phyloP scores from a whole-genome alignment of 2,888 invertebrate species.

The Sarcophaga subvicina region DNA sequence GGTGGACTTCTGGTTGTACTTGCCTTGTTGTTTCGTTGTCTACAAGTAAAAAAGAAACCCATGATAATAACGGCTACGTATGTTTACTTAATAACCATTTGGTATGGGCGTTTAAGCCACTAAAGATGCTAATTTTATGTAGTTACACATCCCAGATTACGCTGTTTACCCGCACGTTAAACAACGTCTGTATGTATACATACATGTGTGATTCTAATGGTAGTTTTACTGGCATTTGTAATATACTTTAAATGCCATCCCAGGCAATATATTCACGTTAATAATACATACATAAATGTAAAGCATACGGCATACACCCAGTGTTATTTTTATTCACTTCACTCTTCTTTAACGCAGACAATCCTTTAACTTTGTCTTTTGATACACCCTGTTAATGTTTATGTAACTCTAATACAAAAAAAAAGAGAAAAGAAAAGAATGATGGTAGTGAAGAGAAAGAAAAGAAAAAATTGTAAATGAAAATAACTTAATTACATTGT shows the following conservation, averaged over 20 bases:
- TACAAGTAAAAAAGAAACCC: background rate
- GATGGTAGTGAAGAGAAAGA: background rate
- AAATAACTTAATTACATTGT: conserved; percentile 70
- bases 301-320: too few relatives aligned
- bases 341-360: too few relatives aligned
- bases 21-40: conserved; percentile 4
- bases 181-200: too few relatives aligned
- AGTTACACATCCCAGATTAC: conserved; percentile 67
- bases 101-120: conserved; percentile 63
- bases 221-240: conserved; percentile 38
- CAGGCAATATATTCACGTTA: conserved; percentile 4
- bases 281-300: conserved; percentile 20
- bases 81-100: conserved; percentile 53
- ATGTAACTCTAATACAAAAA: background rate
- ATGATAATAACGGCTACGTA: conserved; percentile 14
- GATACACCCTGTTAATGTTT: conserved; percentile 25
- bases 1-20: conserved; percentile 44
- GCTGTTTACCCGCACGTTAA: conserved; percentile 36
- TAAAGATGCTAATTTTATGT: conserved; percentile 73
- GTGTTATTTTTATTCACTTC: too few relatives aligned
- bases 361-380: background rate
- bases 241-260: background rate
- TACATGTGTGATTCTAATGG: conserved; percentile 13
- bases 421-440: conserved; percentile 7
- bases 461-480: conserved; percentile 17